Percentiles rank a stretch among this genome's conserved stretches.
Conservation (phyloP, 2,888 invertebrate genomes). For the Psococerastis gibbosa region DNA sequence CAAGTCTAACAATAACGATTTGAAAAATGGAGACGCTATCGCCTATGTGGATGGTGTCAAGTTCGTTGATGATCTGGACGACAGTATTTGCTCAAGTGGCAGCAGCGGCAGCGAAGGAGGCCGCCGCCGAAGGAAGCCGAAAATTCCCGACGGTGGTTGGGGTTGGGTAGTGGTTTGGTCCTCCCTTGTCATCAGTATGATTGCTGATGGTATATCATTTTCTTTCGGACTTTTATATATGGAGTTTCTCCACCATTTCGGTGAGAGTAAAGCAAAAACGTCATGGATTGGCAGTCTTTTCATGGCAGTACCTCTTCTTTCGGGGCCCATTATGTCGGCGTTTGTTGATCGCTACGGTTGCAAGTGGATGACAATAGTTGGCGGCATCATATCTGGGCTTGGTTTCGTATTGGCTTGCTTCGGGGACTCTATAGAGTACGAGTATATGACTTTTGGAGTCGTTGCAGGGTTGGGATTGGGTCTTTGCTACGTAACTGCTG, state of each 20-base stretch:
- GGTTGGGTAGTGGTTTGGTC: constrained; percentile 80
- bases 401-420: constrained; percentile 53
- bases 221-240: constrained; percentile 80
- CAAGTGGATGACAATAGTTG: constrained; percentile 51
- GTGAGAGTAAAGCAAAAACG: constrained; percentile 63
- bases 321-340: constrained; percentile 68
- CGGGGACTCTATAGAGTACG: constrained; percentile 50
- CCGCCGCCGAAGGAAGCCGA: constrained; percentile 28
- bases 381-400: constrained; percentile 48
- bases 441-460: constrained; percentile 71
- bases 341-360: constrained; percentile 77
- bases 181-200: constrained; percentile 67
- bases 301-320: constrained; percentile 69
- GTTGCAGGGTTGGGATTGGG: constrained; percentile 70
- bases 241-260: constrained; percentile 62
- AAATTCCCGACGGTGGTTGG: constrained; percentile 67
- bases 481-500: constrained; percentile 72
- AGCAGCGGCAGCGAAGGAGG: constrained; percentile 12
- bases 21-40: constrained; percentile 6
- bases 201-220: constrained; percentile 85
- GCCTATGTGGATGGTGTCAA: constrained; percentile 17
- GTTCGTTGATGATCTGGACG: constrained; percentile 17
- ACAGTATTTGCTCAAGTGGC: constrained; percentile 16
- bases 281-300: constrained; percentile 82
- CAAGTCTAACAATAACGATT: background rate